These are phyloP conservation scores for Myocastor coypus DNA, from an alignment of 2,113 vertebrate species.

Conservation along the genomic window DNA sequence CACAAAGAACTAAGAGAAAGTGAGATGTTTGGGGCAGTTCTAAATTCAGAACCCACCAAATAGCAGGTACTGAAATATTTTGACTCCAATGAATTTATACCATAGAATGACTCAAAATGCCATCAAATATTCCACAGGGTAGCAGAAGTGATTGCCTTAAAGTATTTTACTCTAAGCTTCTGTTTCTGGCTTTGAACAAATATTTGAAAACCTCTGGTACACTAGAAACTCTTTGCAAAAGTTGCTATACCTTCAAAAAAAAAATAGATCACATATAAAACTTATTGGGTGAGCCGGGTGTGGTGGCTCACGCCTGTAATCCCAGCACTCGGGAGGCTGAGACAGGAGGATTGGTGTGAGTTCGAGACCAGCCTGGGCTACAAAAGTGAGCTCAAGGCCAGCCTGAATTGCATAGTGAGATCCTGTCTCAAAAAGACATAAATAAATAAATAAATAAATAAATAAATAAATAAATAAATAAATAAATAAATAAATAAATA, in stretches of 20 bases:
- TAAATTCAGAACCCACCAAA: background rate
- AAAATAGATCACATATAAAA: background rate
- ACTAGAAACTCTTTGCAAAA: constrained; percentile 31
- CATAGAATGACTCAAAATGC: background rate
- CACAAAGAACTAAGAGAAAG: background rate
- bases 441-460: no score
- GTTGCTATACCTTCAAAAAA: constrained; percentile 36
- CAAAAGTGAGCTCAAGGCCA: no score
- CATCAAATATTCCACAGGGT: background rate
- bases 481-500: no score
- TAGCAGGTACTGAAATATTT: background rate
- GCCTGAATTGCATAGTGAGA: no score
- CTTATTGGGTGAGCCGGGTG: no score
- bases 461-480: no score
- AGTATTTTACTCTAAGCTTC: constrained; percentile 5
- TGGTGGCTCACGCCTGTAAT: no score
- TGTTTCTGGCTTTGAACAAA: background rate
- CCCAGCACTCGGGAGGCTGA: no score
- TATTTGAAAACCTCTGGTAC: background rate
- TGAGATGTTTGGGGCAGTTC: background rate
- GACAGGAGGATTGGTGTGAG: no score
- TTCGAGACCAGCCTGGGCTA: no score
- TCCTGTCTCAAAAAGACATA: no score
- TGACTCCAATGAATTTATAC: background rate
- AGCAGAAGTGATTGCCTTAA: background rate